phyloP scores from a whole-genome alignment of 2,113 vertebrate species.

The Myotis brandtii region DNA sequence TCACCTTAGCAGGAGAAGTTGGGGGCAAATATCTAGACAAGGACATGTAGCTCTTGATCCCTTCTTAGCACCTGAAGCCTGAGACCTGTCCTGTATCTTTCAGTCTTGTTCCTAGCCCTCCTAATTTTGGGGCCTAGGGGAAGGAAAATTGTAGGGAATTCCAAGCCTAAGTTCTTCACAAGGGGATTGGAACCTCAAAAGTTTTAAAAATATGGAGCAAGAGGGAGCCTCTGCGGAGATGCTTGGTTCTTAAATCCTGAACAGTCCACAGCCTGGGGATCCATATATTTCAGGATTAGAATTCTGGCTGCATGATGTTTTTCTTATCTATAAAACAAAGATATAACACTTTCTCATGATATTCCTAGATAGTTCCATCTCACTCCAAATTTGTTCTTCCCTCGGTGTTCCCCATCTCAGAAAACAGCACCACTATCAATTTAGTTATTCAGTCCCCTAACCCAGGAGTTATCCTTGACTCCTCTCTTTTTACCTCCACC shows the following conservation, averaged over 20 bases:
- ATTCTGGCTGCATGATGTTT: background rate
- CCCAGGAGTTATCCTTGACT: background rate
- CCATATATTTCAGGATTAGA: background rate
- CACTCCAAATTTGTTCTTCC: background rate
- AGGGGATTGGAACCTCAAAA: background rate
- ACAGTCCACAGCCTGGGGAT: background rate
- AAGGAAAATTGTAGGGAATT: background rate
- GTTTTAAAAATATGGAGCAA: background rate
- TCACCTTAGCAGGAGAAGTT: background rate
- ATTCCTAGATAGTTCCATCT: background rate
- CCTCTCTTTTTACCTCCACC: background rate
- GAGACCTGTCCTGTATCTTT: background rate
- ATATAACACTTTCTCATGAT: background rate
- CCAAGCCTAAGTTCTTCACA: background rate
- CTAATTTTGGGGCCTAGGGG: background rate
- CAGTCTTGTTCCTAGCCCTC: background rate
- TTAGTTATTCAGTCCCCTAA: background rate
- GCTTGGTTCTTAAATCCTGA: background rate
- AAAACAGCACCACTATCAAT: background rate
- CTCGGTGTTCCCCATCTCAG: background rate
- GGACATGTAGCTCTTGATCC: background rate
- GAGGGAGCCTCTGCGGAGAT: background rate
- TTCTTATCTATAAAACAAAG: background rate
- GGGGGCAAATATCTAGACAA: background rate
- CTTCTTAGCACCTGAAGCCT: background rate